phyloP scores from a whole-genome alignment of 2,888 invertebrate genomes.

The Pseudococcus jackbeardsleyi region DNA sequence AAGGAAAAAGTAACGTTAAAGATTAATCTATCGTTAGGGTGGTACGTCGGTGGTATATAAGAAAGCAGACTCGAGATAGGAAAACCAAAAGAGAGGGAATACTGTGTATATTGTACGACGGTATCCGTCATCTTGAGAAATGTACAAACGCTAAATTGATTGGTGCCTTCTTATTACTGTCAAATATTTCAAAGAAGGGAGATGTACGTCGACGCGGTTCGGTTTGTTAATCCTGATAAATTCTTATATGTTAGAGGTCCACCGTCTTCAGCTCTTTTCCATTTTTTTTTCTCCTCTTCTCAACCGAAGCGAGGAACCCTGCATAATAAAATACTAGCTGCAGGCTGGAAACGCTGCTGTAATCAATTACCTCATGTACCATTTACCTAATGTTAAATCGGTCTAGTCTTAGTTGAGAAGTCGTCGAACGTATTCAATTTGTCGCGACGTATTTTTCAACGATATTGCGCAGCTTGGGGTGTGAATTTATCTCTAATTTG shows the following conservation, averaged over 20 bases:
- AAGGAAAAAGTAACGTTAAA: conserved; percentile 34
- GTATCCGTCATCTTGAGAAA: conserved; percentile 45
- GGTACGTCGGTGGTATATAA: neutral
- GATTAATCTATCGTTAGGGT: conserved; percentile 49
- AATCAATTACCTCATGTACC: conserved; percentile 39
- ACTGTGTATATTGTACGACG: neutral
- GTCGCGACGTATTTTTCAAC: conserved; percentile 37
- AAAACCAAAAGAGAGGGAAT: neutral
- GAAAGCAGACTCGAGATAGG: neutral
- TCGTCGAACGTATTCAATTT: conserved; percentile 40
- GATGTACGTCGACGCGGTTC: neutral
- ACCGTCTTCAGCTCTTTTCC: neutral
- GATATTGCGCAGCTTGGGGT: neutral
- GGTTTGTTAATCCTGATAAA: conserved; percentile 51
- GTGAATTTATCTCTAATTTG: conserved; percentile 2
- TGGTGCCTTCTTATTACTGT: conserved; percentile 53
- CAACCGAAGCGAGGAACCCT: neutral
- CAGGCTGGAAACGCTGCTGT: neutral
- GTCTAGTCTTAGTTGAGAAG: conserved; percentile 10
- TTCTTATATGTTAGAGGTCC: conserved; percentile 20
- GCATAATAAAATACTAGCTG: conserved; percentile 24
- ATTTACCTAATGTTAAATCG: conserved; percentile 2
- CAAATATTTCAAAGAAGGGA: conserved; percentile 52
- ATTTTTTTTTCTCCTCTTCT: neutral
- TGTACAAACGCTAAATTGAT: conserved; percentile 53